Conservation (phyloP, 2,113 vertebrate genomes). For the Tonatia bakeri region DNA sequence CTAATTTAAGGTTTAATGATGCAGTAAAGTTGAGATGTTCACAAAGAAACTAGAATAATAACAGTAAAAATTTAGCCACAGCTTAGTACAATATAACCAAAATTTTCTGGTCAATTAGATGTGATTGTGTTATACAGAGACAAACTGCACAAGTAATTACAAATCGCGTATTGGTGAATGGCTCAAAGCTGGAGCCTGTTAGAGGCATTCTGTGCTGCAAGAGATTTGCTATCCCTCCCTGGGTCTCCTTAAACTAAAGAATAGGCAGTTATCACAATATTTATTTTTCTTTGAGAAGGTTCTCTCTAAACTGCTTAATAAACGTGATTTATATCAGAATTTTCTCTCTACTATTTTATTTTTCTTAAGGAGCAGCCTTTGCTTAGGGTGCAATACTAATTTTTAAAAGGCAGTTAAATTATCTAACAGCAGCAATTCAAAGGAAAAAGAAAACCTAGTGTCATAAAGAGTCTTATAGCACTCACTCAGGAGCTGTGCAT, state of each 20-base stretch:
- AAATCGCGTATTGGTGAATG: conserved; percentile 67
- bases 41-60: conserved; percentile 79
- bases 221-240: not conserved
- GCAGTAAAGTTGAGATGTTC: conserved; percentile 77
- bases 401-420: not conserved
- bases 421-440: not conserved
- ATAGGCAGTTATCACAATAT: not conserved
- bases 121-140: conserved; percentile 81
- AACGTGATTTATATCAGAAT: not conserved
- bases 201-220: conserved; percentile 63
- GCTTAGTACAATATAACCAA: conserved; percentile 69
- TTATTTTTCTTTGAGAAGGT: conserved; percentile 31
- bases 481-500: not conserved
- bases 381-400: not conserved
- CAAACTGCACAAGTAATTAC: conserved; percentile 79
- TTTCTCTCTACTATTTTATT: conserved; percentile 23
- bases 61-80: conserved; percentile 75
- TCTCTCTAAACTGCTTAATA: not conserved
- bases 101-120: conserved; percentile 82
- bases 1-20: conserved; percentile 81
- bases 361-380: not conserved
- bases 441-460: not conserved
- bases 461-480: not conserved
- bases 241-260: not conserved
- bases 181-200: conserved; percentile 59